These are phyloP conservation scores for Neomonachus schauinslandi DNA, from an alignment of 2,113 vertebrate genomes.

Conservation along the genomic window DNA sequence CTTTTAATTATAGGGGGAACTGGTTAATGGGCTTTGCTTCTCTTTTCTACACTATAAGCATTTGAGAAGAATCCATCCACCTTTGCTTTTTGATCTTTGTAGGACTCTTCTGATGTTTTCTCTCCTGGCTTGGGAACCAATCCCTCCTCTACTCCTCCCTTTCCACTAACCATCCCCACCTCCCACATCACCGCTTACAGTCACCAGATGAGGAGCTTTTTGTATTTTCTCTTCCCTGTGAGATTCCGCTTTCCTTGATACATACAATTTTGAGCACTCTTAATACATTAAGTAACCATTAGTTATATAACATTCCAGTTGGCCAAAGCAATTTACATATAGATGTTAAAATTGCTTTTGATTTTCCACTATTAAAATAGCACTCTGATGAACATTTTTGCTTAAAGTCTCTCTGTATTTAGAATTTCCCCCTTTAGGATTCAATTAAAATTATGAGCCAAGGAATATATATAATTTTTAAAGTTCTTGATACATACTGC, in stretches of 20 bases:
- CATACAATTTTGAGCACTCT: neutral
- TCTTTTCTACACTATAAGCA: neutral
- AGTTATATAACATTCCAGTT: neutral
- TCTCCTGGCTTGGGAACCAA: neutral
- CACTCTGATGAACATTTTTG: neutral
- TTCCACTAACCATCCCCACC: neutral
- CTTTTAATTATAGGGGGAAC: neutral
- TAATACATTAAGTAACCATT: neutral
- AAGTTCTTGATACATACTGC: neutral
- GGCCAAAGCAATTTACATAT: neutral
- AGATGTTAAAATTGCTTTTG: neutral
- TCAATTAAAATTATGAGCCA: constrained; percentile 22
- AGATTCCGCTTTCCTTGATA: neutral
- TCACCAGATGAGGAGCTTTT: neutral
- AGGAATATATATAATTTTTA: constrained; percentile 25
- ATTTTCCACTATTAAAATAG: constrained; percentile 1
- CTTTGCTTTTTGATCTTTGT: neutral
- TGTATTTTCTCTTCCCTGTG: neutral
- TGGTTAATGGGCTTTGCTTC: neutral
- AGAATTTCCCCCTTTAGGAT: neutral
- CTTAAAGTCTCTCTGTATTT: constrained; percentile 2
- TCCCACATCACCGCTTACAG: neutral
- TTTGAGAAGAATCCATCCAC: neutral
- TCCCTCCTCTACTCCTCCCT: neutral
- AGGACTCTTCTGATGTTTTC: neutral